Percentiles rank a stretch among this genome's conserved stretches.
phyloP scores from a whole-genome alignment of 2,797 vertebrate species.

The Lemur catta region DNA sequence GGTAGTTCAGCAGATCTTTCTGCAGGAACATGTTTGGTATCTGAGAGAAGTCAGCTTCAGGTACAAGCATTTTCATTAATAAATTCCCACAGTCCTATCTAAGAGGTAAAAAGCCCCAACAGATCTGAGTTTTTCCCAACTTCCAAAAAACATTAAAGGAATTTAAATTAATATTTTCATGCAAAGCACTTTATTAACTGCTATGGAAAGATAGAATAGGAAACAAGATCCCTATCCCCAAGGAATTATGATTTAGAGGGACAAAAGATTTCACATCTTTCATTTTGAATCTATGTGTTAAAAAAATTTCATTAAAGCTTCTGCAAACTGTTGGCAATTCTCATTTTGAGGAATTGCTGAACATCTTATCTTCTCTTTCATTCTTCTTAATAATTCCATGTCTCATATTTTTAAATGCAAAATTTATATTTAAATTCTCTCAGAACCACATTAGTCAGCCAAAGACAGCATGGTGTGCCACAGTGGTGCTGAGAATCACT shows the following conservation, averaged over 20 bases:
- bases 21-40: not conserved
- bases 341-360: not conserved
- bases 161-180: conserved; percentile 24
- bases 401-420: not conserved
- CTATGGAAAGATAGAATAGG: not conserved
- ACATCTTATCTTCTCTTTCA: not conserved
- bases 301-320: not conserved
- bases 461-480: not conserved
- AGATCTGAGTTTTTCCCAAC: not conserved
- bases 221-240: not conserved
- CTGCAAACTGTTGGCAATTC: not conserved
- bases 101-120: not conserved
- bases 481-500: not conserved
- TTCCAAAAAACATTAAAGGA: not conserved
- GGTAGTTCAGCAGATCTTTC: not conserved
- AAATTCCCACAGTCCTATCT: not conserved
- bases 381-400: conserved; percentile 8
- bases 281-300: not conserved
- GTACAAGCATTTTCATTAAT: not conserved
- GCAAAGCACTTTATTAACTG: not conserved
- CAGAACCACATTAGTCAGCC: not conserved
- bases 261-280: not conserved
- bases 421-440: not conserved
- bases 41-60: not conserved
- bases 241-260: not conserved